Base-by-base conservation (phyloP, 1,140 invertebrate genomes). In the Paralvinella palmiformis region DNA sequence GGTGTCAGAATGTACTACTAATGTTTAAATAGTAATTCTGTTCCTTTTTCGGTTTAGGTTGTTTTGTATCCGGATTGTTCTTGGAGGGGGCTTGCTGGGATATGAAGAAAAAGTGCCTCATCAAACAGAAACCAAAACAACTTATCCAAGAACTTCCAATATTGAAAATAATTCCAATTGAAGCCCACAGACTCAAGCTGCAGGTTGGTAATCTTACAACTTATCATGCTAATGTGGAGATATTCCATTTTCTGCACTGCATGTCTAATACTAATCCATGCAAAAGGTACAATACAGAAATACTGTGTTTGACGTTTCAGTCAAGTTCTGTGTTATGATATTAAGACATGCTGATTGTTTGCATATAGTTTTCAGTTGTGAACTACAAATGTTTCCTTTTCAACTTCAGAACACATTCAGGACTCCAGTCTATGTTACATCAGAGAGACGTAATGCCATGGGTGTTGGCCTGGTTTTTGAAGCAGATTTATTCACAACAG, bases 381-480 rank as follows among this genome's bases (percentile, higher is more conserved):
- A n/a, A n/a, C n/a, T n/a, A n/a, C n/a, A n/a, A n/a, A n/a, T n/a
- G n/a, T n/a, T n/a, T n/a, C n/a, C 10, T 67, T 71, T 41, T 44
- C 68, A 69, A 65, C 71, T 75, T 37, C 79, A 91, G 88, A 92
- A 94, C 74, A 92, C 91, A 0, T 85, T 91, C 55, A 85, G 85
- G 67, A 89, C 89, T 0, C 91, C 92, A 0, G 91, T 94, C 1
- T 95, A 95, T 73, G 91, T 87, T 1, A 94, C 92, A 3, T 91
- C 90, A 1, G 80, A 85, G 68, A 83, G 91, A 62, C 83, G 90
- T 61, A 90, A 94, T 77, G 89, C 90, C 0, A 92, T 92, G 89
- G 91, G 90, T 1, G 87, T 88, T n/a, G 91, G 91, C 37, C 83
- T 93, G 5, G 89, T 94, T 13, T 94, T 94, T 78, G 90, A 94